Evolutionary conservation across 2,888 invertebrate species (phyloP).

Genomic region (Clunio marinus): DNA sequence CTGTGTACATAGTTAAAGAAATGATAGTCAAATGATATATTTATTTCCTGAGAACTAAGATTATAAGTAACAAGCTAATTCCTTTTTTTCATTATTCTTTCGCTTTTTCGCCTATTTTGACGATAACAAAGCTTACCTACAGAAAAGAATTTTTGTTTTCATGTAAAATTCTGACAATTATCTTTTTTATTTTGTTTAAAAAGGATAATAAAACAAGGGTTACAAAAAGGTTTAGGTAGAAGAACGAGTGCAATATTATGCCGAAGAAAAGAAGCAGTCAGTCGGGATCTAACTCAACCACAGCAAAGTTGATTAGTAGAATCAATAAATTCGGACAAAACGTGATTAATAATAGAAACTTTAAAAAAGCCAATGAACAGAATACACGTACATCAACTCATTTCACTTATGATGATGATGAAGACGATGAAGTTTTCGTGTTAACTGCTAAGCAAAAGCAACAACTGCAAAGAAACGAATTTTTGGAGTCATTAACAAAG

Average conservation of each 20-base stretch:
- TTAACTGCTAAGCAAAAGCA: slow-evolving; percentile 43
- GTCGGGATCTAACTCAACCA: slow-evolving; percentile 31
- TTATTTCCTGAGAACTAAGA: too few relatives aligned
- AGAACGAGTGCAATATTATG: slow-evolving; percentile 11
- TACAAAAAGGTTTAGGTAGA: background rate
- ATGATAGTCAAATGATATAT: too few relatives aligned
- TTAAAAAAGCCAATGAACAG: background rate
- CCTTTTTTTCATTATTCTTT: too few relatives aligned
- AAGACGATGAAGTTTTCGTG: slow-evolving; percentile 27
- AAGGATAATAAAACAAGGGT: too few relatives aligned
- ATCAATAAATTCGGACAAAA: slow-evolving; percentile 31
- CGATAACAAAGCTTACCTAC: too few relatives aligned
- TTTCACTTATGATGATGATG: slow-evolving; percentile 6
- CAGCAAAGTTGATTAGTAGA: slow-evolving; percentile 36
- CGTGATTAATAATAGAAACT: slow-evolving; percentile 17
- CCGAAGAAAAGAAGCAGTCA: slow-evolving; percentile 29
- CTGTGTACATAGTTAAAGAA: too few relatives aligned
- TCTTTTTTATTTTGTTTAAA: too few relatives aligned
- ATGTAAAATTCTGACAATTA: background rate
- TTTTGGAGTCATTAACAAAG: slow-evolving; percentile 61
- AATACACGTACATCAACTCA: slow-evolving; percentile 8
- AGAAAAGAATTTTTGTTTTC: background rate
- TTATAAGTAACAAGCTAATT: too few relatives aligned
- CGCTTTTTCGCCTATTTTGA: too few relatives aligned
- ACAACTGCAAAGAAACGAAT: slow-evolving; percentile 43